Base-by-base conservation (phyloP, 2,888 invertebrate species). In the Leptopilina syphax region DNA sequence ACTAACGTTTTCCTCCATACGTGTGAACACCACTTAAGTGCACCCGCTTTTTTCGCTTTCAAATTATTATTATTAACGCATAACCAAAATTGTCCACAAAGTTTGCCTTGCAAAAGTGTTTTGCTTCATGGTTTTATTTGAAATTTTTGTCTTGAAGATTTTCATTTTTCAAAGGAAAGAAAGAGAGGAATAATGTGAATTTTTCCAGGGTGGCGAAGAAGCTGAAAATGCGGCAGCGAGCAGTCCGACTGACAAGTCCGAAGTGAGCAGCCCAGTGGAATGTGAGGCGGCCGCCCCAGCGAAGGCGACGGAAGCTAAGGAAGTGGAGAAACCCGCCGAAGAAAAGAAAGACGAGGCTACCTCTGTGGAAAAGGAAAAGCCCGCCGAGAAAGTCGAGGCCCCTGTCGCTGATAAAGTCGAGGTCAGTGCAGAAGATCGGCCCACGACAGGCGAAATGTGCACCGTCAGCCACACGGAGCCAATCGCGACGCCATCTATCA, bases 401-500 rank as follows among this genome's bases (percentile, higher is more conserved):
- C 34, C 67, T 79, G 54, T 73, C 83, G 90, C 86, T 83, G 89
- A 89, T 83, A 90, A 91, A 86, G 90, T 90, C 86, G 92, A 92
- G 91, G 91, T 91, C 91, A 92, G 91, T 91, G 89, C 84, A 87
- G 87, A 79, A 79, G 84, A 82, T 77, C 86, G 84, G 84, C 82
- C 83, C 80, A 82, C 84, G 86, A 79, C 86, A 84, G 88, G 84
- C 82, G 85, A 84, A 80, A 79, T 81, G 83, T 84, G 87, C 86
- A 86, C 83, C 84, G 83, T 88, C 82, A 84, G 83, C 85, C 87
- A 84, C 82, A 85, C 89, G 85, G 86, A 88, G 87, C 88, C 88
- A 87, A 89, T 90, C 89, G 87, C 87, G 78, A 87, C 90, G 89
- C 86, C 91, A 89, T 90, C 91, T 91, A 89, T 90, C 90, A 90